Evolutionary conservation across 2,113 vertebrate genomes (phyloP).

Genomic region (Casuarius casuarius): DNA sequence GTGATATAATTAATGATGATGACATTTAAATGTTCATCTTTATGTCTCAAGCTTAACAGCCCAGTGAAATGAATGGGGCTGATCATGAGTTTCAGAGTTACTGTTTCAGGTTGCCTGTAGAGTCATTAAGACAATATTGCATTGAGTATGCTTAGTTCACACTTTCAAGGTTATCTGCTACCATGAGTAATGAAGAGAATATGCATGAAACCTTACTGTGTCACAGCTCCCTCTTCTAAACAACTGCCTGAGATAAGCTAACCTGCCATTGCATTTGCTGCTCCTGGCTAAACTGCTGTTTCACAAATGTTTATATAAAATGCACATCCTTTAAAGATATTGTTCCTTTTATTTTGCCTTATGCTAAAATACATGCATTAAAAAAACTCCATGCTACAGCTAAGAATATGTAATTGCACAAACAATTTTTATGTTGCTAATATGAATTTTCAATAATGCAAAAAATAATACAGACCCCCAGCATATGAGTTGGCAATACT

Average conservation of each 20-base stretch:
- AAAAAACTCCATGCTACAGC: neutral
- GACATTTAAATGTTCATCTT: neutral
- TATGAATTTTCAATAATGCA: neutral
- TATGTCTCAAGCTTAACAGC: constrained; percentile 4
- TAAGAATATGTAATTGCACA: neutral
- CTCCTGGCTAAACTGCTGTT: neutral
- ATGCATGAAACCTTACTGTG: neutral
- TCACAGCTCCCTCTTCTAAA: neutral
- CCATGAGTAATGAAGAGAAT: neutral
- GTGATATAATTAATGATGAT: neutral
- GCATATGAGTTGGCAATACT: neutral
- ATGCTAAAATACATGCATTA: accelerated
- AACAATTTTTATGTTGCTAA: neutral
- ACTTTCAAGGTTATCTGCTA: neutral
- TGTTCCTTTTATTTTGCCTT: neutral
- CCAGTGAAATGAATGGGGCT: neutral
- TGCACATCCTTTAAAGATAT: neutral
- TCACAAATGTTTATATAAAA: neutral
- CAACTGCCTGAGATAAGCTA: neutral
- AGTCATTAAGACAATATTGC: neutral
- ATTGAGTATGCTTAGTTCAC: neutral
- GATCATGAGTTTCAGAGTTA: neutral
- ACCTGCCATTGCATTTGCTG: neutral
- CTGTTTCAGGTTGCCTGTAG: neutral
- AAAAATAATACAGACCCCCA: neutral